Base-by-base conservation (phyloP, 2,888 invertebrate genomes). In the Ectemnius lituratus region DNA sequence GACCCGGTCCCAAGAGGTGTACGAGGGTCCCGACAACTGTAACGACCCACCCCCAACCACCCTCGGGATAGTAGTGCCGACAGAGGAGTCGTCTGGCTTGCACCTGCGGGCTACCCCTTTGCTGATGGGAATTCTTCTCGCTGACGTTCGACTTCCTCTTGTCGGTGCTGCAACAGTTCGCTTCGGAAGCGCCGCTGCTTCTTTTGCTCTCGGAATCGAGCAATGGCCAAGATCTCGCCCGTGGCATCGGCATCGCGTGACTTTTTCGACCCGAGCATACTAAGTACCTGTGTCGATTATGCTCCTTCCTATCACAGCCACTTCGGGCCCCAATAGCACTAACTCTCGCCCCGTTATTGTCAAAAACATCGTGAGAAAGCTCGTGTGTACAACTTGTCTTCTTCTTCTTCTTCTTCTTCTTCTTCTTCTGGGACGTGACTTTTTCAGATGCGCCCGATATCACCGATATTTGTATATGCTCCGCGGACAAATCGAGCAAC, bases 1-100 rank as follows among this genome's bases (percentile, higher is more conserved):
- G 91, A 6, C 96, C 96, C 84, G 96, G 94, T 62, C 94, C 94
- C 63, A 97, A 91, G 65, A 95, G 91, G 88, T 96, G 95, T 23
- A 95, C 95, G 70, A 95, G 91, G 49, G 86, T 84, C 57, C 85
- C 83, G 28, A 95, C 93, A 27, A 95, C 94, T 75, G 95, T 95
- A 63, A 94, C 92, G 64, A 96, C 93, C 95, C 96, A 97, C 16
- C 97, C 96, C 96, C 96, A 97, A 14, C 96, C 96, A 2, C 96
- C 96, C 91, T 97, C 97, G 3, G 96, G 96, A 90, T 96, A 96
- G 91, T 96, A 96, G 84, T 96, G 95, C 46, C 95, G 92, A 70
- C 94, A 94, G 60, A 95, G 92, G 60, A 94, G 93, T 65, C 94
- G 92, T 11, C 94, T 92, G 0, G 94, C 94, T 58, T 94, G 93